Conservation (phyloP, 2,888 invertebrate genomes). For the Lepidonotus clava region DNA sequence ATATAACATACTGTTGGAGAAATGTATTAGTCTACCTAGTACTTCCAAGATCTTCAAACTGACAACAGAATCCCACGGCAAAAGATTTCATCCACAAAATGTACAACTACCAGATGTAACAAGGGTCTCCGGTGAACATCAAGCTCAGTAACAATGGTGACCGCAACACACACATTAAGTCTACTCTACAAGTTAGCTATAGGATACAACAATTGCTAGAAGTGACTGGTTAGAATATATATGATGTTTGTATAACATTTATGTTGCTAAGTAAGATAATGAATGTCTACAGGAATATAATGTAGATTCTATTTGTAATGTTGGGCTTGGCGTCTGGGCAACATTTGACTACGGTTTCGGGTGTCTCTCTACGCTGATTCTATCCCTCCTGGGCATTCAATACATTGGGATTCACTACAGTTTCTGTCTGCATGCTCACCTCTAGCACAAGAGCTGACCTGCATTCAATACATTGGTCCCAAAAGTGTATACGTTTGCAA, state of each 20-base stretch:
- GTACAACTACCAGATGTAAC: constrained; percentile 20
- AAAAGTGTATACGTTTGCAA: neutral
- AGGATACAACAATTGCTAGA: neutral
- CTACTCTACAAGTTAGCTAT: constrained; percentile 17
- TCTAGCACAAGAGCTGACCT: neutral
- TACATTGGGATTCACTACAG: constrained; percentile 3
- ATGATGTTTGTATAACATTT: neutral
- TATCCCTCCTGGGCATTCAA: neutral
- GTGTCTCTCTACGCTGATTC: neutral
- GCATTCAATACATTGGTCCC: constrained; percentile 20
- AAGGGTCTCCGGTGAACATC: constrained; percentile 10
- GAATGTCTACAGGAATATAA: neutral
- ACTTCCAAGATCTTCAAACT: neutral
- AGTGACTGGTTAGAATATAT: constrained; percentile 2
- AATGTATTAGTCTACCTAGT: neutral
- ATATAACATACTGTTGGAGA: neutral
- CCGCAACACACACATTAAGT: neutral
- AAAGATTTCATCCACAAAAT: neutral
- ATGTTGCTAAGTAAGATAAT: neutral
- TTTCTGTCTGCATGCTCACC: neutral
- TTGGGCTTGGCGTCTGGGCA: neutral
- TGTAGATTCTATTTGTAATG: neutral
- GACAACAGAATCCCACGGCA: neutral
- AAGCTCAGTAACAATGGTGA: neutral
- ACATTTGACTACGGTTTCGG: neutral